Base-by-base conservation (phyloP, 2,888 invertebrate genomes). In the Philopedon plagiatum region DNA sequence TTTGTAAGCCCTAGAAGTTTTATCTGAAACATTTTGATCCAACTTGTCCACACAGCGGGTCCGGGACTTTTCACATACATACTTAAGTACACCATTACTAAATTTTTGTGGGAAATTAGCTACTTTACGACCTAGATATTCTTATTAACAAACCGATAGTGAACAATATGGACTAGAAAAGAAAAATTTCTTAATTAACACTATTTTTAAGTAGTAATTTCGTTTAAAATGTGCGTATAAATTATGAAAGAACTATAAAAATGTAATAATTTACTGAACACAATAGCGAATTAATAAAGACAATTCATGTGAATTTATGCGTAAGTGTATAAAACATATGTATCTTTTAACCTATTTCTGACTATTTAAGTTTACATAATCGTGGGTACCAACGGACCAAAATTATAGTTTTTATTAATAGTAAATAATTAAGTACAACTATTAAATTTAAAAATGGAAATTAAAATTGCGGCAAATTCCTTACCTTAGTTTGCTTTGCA, bases 221-320 rank as follows among this genome's bases (percentile, higher is more conserved):
- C 0, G 0, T 39, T 19, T 44, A 44, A 49, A 49, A 23, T 49
- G 46, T 49, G 46, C 51, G 21, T 26, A 51, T 23, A 46, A 8
- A 46, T 21, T 11, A 9, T 51, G 51, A 26, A 29, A 51, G 4
- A 39, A 2, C 5, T 15, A 23, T 15, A 51, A 26, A n/a, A 15
- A 51, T 51, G 26, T 29, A 29, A 51, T 51, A 51, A 29, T 51
- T 26, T 51, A 51, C 1, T 13, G 8, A 23, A 49, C 8, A 51
- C 51, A 51, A 51, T 51, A 26, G 29, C 13, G 8, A 19, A 19
- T 44, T 8, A 44, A 18, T 18, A 9, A 44, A 9, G 18, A 19
- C 11, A 46, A 46, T 51, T 9, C 15, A 29, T 51, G 51, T 8
- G 51, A 51, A 51, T 26, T 51, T 51, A 51, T 51, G 51, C 51